These are phyloP conservation scores for Harpalus rufipes DNA, from an alignment of 2,888 invertebrate species.

Conservation along the genomic window DNA sequence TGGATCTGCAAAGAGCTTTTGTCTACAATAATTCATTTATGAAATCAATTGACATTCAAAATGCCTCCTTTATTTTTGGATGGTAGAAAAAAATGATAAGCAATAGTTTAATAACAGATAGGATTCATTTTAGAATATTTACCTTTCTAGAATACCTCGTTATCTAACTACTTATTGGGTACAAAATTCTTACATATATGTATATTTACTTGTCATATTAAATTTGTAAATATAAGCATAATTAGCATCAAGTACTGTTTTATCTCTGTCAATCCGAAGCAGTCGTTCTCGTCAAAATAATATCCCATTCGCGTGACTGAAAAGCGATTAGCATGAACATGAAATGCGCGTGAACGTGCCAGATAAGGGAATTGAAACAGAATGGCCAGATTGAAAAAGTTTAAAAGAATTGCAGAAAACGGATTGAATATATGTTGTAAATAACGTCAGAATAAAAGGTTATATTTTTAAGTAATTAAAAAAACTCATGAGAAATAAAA, in stretches of 20 bases:
- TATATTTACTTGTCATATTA: background rate
- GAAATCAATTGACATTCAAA: no score
- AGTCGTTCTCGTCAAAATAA: background rate
- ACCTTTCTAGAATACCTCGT: background rate
- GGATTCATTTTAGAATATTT: no score
- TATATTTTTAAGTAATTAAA: no score
- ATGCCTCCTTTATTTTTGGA: no score
- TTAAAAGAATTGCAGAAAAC: background rate
- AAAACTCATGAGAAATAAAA: no score
- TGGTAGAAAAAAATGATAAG: no score
- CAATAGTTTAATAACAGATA: no score
- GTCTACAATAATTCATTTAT: no score
- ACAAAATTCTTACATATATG: background rate
- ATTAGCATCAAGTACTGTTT: background rate
- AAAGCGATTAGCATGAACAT: conserved; percentile 31
- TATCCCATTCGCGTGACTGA: conserved; percentile 13
- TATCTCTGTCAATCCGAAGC: background rate
- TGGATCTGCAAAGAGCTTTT: no score
- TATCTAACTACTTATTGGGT: background rate
- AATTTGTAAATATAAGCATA: conserved; percentile 49
- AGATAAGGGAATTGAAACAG: conserved; percentile 11
- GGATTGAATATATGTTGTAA: background rate
- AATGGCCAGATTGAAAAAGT: background rate
- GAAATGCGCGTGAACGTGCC: conserved; percentile 23
- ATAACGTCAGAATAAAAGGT: background rate